phyloP scores from a whole-genome alignment of 2,888 invertebrate genomes.

The Cheiracanthium punctorium region DNA sequence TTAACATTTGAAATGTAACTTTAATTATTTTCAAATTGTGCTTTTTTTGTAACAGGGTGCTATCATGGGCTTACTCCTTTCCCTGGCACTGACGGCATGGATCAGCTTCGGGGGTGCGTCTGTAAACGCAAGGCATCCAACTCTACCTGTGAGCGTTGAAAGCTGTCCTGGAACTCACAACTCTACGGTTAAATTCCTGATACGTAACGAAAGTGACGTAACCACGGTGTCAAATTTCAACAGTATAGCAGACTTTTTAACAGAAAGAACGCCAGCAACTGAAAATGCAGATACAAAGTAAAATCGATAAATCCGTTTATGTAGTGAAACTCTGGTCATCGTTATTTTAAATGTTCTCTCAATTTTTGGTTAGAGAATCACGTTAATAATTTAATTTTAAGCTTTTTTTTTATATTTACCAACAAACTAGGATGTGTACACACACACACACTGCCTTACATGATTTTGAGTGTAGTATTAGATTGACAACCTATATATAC shows the following conservation, averaged over 20 bases:
- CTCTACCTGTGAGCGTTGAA: conserved; percentile 69
- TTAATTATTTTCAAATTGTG: no score
- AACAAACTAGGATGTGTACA: no score
- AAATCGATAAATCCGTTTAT: no score
- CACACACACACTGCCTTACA: no score
- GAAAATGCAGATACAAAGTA: background rate
- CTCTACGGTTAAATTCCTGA: background rate
- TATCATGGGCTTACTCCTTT: conserved; percentile 36
- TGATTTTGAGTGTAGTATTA: no score
- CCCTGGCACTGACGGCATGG: conserved; percentile 53
- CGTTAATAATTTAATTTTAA: no score
- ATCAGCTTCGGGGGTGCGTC: conserved; percentile 85
- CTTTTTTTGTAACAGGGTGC: no score
- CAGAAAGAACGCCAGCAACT: background rate
- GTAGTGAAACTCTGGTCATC: no score
- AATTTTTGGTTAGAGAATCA: background rate
- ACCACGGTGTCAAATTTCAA: background rate
- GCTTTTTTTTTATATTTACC: no score
- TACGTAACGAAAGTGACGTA: background rate
- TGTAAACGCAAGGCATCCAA: conserved; percentile 80
- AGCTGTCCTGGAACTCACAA: conserved; percentile 58
- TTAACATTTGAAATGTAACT: no score
- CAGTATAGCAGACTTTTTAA: background rate
- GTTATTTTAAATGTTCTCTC: no score
- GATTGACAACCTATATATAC: no score